A percentile compares a stretch with the other conserved stretches of the same genome.
Evolutionary conservation across 2,113 vertebrate genomes (phyloP).

Genomic region (Hemiscyllium ocellatum): DNA sequence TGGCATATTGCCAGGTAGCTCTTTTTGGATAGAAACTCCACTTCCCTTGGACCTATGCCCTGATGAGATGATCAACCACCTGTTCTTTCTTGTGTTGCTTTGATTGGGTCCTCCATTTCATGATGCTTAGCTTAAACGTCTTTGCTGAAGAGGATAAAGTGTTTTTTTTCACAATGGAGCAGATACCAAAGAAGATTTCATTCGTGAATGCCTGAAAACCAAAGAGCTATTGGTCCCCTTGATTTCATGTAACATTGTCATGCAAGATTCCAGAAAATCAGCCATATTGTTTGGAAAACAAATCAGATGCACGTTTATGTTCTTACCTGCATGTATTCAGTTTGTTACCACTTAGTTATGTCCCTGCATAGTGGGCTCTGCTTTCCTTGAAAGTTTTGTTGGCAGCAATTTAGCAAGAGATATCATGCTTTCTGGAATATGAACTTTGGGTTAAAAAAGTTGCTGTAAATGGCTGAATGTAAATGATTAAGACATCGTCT

Average conservation of each 20-base stretch:
- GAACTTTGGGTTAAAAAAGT: neutral
- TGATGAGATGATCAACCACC: neutral
- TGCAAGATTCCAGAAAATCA: neutral
- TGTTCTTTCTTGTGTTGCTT: constrained; percentile 6
- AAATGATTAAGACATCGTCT: neutral
- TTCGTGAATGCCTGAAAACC: neutral
- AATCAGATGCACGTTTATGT: neutral
- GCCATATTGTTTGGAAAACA: neutral
- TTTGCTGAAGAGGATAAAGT: neutral
- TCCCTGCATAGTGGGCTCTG: neutral
- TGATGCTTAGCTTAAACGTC: neutral
- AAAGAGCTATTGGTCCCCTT: neutral
- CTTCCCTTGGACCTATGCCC: neutral
- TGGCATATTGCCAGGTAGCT: neutral
- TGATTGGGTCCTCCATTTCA: too few relatives aligned
- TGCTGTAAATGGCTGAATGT: neutral
- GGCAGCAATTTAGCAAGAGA: neutral
- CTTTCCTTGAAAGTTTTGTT: neutral
- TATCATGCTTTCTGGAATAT: neutral
- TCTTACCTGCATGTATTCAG: neutral
- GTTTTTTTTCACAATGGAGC: neutral
- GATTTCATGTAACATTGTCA: neutral
- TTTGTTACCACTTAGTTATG: neutral
- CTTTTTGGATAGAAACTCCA: neutral
- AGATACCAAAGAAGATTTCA: neutral